A percentile compares a stretch with the other conserved stretches of the same genome.
Evolutionary conservation across 2,888 invertebrate species (phyloP).

Genomic region (Harpagoxenus sublaevis): DNA sequence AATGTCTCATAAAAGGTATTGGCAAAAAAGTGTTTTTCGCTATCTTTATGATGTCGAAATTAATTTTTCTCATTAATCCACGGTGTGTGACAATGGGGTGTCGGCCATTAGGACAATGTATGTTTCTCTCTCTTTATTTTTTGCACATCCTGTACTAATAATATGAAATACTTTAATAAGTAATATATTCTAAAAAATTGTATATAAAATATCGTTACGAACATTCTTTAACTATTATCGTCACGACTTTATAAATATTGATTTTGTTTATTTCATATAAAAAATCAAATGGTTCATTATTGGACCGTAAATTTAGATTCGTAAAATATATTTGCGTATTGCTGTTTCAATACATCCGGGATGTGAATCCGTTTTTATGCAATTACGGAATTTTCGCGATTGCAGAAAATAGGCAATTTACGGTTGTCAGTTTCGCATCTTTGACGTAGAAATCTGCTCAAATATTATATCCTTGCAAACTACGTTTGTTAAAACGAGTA

Average conservation of each 20-base stretch:
- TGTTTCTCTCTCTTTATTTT: constrained; percentile 1
- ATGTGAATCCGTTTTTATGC: constrained; percentile 44
- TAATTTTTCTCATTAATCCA: constrained; percentile 46
- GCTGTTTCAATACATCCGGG: constrained; percentile 34
- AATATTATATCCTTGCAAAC: constrained; percentile 36
- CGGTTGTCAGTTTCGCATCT: constrained; percentile 43
- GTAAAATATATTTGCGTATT: constrained; percentile 35
- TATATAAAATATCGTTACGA: constrained; percentile 12
- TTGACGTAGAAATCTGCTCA: constrained; percentile 35
- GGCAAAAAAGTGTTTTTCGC: constrained; percentile 49
- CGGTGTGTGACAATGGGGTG: constrained; percentile 21
- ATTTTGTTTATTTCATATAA: constrained; percentile 28
- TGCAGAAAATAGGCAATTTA: constrained; percentile 49
- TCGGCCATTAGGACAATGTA: constrained; percentile 19
- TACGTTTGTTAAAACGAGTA: constrained; percentile 39
- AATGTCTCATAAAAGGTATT: constrained; percentile 56
- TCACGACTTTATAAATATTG: constrained; percentile 20
- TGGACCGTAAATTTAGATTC: constrained; percentile 28
- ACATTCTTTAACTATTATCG: constrained; percentile 21
- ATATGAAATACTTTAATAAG: constrained; percentile 11
- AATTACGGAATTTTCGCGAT: constrained; percentile 39
- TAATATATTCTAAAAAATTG: constrained; percentile 3
- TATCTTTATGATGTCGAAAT: constrained; percentile 53
- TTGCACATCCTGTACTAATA: neutral
- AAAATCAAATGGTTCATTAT: constrained; percentile 38